Base-by-base conservation (phyloP, 1,140 invertebrate species). In the Drosophila triauraria region DNA sequence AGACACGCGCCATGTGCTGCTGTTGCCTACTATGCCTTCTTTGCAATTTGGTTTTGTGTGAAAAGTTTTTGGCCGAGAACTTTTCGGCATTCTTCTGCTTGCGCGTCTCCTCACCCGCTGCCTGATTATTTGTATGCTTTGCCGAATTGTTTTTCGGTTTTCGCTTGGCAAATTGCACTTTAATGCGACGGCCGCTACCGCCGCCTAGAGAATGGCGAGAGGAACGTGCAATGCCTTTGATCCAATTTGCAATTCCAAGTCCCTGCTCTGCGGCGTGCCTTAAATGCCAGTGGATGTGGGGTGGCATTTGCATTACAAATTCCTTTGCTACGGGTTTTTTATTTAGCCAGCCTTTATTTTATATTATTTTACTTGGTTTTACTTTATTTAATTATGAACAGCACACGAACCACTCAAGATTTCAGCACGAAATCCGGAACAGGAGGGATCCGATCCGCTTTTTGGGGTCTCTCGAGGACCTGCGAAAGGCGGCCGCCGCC, bases 161-260 rank as follows among this genome's bases (percentile, higher is more conserved):
- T 42, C 62, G 58, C 81, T 47, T 38, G 53, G 63, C 47, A 72
- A 84, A 84, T 81, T 86, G 78, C 82, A 82, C 80, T 80, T 80
- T 64, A 76, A 80, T 76, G 68, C 53, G 53, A 56, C 53, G 51
- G 51, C 6, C 12, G 30, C 30, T 3, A 8, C 27, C n/a, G 20
- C 17, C 51, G 32, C 53, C 61, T 17, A 51, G 43, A 76, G 59
- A 79, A 72, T 61, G 65, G 62, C 46, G 25, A 48, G 46, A 58
- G 67, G 35, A 80, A 83, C 83, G 80, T 87, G 80, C 76, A 77
- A 74, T 74, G 53, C 46, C 84, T 88, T 87, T 87, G 80, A 87
- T 88, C 61, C 74, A 79, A 86, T 86, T 86, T 82, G 75, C 75
- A 82, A 86, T 75, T 78, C 69, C 67, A 86, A 71, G 56, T 74